Conservation (phyloP, 2,113 vertebrate species). For the Neogobius melanostomus region DNA sequence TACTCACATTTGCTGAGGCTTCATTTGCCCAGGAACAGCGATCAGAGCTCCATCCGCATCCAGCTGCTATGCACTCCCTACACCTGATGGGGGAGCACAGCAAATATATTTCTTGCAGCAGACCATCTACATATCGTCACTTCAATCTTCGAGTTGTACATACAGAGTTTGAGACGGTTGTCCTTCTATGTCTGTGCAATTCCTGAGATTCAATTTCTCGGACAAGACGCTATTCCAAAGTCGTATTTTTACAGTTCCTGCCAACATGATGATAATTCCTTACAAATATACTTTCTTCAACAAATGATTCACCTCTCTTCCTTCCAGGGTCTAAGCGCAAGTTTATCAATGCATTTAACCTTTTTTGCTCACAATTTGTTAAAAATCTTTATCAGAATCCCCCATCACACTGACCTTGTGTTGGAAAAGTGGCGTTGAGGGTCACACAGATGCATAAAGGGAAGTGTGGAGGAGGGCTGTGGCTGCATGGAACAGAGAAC, state of each 20-base stretch:
- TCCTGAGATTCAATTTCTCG: constrained; percentile 33
- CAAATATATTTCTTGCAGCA: not conserved
- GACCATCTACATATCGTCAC: not conserved
- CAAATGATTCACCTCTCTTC: too few relatives aligned
- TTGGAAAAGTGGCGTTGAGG: constrained; percentile 9
- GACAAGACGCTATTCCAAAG: not conserved
- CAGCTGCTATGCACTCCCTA: constrained; percentile 38
- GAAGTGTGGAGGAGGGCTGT: constrained; percentile 5
- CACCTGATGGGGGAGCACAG: constrained; percentile 44
- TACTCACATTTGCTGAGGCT: not conserved
- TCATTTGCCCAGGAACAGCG: constrained; percentile 40
- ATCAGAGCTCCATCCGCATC: constrained; percentile 50
- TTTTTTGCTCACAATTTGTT: too few relatives aligned
- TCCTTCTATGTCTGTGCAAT: constrained; percentile 53
- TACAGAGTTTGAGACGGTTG: constrained; percentile 27
- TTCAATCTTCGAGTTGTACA: constrained; percentile 11
- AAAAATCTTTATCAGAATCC: not conserved
- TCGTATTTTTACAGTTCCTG: constrained; percentile 38
- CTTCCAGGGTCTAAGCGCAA: too few relatives aligned
- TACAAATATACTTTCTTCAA: too few relatives aligned
- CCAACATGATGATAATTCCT: not conserved
- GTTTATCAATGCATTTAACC: too few relatives aligned
- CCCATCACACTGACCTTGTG: constrained; percentile 49
- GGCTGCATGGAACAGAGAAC: not conserved
- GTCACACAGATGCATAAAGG: constrained; percentile 67